A percentile compares a stretch with the other conserved stretches of the same genome.
These are phyloP conservation scores for Anadara kagoshimensis DNA, from an alignment of 1,140 invertebrate genomes.

Conservation along the genomic window DNA sequence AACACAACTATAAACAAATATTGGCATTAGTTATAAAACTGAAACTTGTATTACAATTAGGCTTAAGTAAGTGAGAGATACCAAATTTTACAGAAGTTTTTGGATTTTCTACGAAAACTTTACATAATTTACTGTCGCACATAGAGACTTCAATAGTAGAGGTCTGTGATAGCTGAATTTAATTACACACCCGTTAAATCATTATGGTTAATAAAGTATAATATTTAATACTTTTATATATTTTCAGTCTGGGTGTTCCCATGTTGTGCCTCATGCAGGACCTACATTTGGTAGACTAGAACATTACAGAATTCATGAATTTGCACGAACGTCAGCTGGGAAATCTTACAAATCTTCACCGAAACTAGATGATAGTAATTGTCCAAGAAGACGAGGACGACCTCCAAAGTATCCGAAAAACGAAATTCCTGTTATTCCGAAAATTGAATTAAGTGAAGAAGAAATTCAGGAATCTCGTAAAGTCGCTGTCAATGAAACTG, in stretches of 20 bases:
- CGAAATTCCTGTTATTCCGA: constrained; percentile 68
- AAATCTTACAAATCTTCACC: constrained; percentile 47
- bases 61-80: too few species aligned
- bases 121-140: too few species aligned
- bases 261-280: constrained; percentile 87
- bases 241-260: constrained; percentile 87
- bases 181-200: too few species aligned
- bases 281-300: constrained; percentile 90
- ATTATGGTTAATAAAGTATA: too few species aligned
- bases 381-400: constrained; percentile 64
- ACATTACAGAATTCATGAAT: constrained; percentile 92
- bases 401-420: constrained; percentile 70
- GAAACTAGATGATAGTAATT: constrained; percentile 34
- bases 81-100: too few species aligned
- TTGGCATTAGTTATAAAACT: too few species aligned
- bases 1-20: too few species aligned
- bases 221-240: background rate
- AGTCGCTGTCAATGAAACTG: constrained; percentile 27
- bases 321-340: constrained; percentile 51
- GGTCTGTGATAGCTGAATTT: too few species aligned
- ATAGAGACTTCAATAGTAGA: too few species aligned
- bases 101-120: too few species aligned
- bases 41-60: too few species aligned
- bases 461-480: constrained; percentile 57
- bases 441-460: constrained; percentile 64